A percentile compares a stretch with the other conserved stretches of the same genome.
Evolutionary conservation across 2,113 vertebrate genomes (phyloP).

Genomic region (Eidolon helvum): DNA sequence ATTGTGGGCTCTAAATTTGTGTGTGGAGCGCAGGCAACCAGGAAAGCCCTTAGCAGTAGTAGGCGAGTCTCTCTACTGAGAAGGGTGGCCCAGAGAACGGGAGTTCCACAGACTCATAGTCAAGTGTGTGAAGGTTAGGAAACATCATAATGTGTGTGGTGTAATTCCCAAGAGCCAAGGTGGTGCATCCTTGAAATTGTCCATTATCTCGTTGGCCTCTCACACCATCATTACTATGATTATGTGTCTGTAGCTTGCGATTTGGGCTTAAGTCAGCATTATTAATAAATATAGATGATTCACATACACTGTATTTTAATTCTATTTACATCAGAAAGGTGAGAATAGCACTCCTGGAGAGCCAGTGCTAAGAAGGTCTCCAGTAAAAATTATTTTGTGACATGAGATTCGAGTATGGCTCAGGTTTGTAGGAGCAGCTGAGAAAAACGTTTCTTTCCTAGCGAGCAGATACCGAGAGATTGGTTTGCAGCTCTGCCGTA

Average conservation of each 20-base stretch:
- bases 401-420: neutral
- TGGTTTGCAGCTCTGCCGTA: accelerated
- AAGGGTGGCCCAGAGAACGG: neutral
- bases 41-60: neutral
- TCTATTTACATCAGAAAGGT: neutral
- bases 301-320: neutral
- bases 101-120: neutral
- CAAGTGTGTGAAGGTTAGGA: neutral
- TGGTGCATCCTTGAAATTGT: neutral
- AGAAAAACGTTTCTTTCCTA: neutral
- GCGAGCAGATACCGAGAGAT: neutral
- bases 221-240: neutral
- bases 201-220: neutral
- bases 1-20: neutral
- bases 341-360: neutral
- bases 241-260: neutral
- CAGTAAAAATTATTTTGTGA: neutral
- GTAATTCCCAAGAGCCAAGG: neutral
- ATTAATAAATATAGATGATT: constrained; percentile 6
- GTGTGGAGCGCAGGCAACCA: neutral
- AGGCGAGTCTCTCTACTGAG: neutral
- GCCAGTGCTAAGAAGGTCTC: neutral
- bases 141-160: neutral
- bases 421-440: neutral
- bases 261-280: constrained; percentile 9